phyloP scores from a whole-genome alignment of 2,113 vertebrate genomes.

The Oenanthe melanoleuca region DNA sequence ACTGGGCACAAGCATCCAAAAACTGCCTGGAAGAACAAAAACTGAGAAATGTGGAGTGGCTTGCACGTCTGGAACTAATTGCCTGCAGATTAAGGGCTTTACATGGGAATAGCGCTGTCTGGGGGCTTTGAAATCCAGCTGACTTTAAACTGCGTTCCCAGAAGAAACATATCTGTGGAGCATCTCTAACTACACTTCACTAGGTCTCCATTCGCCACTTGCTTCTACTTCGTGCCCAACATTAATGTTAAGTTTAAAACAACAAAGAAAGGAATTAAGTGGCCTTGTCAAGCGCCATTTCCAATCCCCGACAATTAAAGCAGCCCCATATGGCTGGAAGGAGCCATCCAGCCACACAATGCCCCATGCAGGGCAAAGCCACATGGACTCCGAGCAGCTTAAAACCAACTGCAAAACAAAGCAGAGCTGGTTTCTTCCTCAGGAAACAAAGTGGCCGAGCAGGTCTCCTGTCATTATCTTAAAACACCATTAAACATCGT shows the following conservation, averaged over 20 bases:
- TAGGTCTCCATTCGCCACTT: not conserved
- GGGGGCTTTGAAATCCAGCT: conserved; percentile 45
- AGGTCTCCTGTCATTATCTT: conserved; percentile 41
- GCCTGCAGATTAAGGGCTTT: conserved; percentile 64
- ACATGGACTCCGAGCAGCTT: conserved; percentile 60
- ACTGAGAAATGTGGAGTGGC: conserved; percentile 15
- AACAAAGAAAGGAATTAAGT: not conserved
- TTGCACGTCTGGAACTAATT: conserved; percentile 68
- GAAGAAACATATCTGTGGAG: not conserved
- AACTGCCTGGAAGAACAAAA: conserved; percentile 23
- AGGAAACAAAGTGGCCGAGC: conserved; percentile 76
- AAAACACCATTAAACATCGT: conserved; percentile 48
- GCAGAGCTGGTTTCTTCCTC: conserved; percentile 75
- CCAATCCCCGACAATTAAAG: not conserved
- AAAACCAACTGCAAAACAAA: conserved; percentile 70
- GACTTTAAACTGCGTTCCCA: conserved; percentile 25
- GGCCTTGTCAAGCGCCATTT: not conserved
- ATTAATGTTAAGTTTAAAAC: not conserved
- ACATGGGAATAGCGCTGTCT: conserved; percentile 19
- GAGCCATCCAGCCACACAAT: conserved; percentile 66
- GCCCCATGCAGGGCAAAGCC: conserved; percentile 56
- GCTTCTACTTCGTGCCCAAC: not conserved
- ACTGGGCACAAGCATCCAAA: not conserved
- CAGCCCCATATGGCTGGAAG: conserved; percentile 56
- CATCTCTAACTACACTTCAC: not conserved